Base-by-base conservation (phyloP, 2,888 invertebrate species). In the Parapristionchus giblindavisi region DNA sequence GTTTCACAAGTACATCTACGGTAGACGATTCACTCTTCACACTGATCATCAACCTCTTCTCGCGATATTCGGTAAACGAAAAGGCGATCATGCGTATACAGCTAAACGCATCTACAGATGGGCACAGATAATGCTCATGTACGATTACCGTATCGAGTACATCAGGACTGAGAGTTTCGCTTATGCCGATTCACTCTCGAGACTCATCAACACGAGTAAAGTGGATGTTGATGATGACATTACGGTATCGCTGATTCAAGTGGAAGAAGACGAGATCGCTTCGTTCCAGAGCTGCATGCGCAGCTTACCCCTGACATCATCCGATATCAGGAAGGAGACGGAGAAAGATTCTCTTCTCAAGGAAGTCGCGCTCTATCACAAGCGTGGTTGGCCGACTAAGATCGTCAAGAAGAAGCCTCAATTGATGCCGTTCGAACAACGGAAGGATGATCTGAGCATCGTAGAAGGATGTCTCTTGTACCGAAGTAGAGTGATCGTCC, bases 111-210 rank as follows among this genome's bases (percentile, higher is more conserved):
- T 76, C 0, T 38, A 66, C 21, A 24, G 76, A 52, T 78, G 76
- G 75, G 66, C 78, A 5, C 68, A 60, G 6, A 76, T 56, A 0
- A 63, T 77, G 40, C n/a, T 76, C 17, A 54, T 21, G 17, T 75
- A 79, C 48, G 58, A 75, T 27, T 76, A 54, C 54, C 27, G 40
- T 2, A 70, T 76, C 11, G 71, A 77, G 60, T 72, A 77, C 43
- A 40, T 75, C 32, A 48, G 38, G 1, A 77, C 77, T 1, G 27
- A 32, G n/a, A 66, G 81, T 4, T 87, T 87, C 78, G 85, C 82
- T 1, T 84, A 88, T 75, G 87, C 86, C 32, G 87, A 88, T 77
- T 80, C 79, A 24, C 79, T 88, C n/a, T 88, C 87, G 2, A 73
- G 87, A 2, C 70, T 86, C 14, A 79, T 79, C 38, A 34, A 65